Evolutionary conservation across 2,113 vertebrate species (phyloP), one percentile per base, ranked within the genome.

Genomic region (Salvelinus namaycush): DNA sequence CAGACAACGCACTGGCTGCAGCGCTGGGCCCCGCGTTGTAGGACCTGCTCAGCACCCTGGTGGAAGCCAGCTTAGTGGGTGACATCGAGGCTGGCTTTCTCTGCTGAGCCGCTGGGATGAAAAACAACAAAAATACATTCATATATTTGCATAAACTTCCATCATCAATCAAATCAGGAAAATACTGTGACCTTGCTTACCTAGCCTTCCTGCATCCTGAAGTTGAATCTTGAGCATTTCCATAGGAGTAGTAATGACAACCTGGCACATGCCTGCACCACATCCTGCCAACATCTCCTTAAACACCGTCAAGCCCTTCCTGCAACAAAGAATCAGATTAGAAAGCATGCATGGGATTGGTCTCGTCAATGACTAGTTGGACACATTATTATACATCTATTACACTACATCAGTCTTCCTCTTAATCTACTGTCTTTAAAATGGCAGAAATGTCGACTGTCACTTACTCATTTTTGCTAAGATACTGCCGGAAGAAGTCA

Each of bases 201-300:
- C 89, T 3, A 95, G 71, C 83, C 95, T 90, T 51, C 95, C 95
- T 11, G 95, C 95, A 75, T 95, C 95, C 81, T 95, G 95, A 0
- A 95, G 82, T 83, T 95, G 94, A 60, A 95, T 95, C 87, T 95
- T 95, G 4, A 95, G 92, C 95, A 95, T 95, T 77, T 95, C 95
- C 95, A 95, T 95, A 4, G 95, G 95, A 20, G 94, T 95, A 24
- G 95, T 95, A 69, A 95, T 68, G 68, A 95, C 64, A 12, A 95
- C 95, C 73, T 95, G 94, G 62, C 94, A 95, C 86, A 93, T 93
- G 76, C 95, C 95, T 0, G 95, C 95, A 71, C 92, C 94, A 79
- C 95, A 95, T 0, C 95, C 95, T 20, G 94, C 93, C 86, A 95
- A 74, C 95, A 95, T 95, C 83, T 95, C 95, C 89, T 89, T 95